Base-by-base conservation (phyloP, 2,888 invertebrate species). In the Pandemis corylana region DNA sequence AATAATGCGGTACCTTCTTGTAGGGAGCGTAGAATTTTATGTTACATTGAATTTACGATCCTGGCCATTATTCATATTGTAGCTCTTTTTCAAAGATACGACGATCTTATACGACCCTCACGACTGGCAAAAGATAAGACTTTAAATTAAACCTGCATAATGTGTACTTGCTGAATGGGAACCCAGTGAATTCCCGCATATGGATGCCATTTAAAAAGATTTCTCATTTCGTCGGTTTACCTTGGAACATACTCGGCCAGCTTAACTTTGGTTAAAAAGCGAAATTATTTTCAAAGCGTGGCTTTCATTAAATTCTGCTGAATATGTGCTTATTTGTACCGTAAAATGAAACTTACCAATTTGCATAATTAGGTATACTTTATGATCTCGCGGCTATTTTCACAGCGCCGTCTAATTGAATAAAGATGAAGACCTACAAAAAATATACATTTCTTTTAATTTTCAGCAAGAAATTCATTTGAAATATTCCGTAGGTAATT, bases 251-350 rank as follows among this genome's bases (percentile, higher is more conserved):
- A 49, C 53, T 64, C 42, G 36, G 53, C 44, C 20, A 49, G 46
- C 65, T 68, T 59, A 56, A 41, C 15, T 64, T 49, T 6, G 10
- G n/a, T 65, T 68, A 53, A 62, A 61, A 53, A 15, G 15, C 62
- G 61, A 42, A 42, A 53, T 28, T 44, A 36, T 59, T 64, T 68
- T 56, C n/a, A 68, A 9, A 66, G 44, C 36, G 36, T 9, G 62
- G 70, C 20, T 51, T 10, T 46, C 62, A 66, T 62, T 74, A 66
- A 65, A 70, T 66, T 70, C 28, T 44, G 36, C 61, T 61, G 61
- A 70, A 66, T 53, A 42, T 66, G 36, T 74, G 66, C 74, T 51
- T 71, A 75, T 71, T 71, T 71, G 63, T 67, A 41, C 64, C n/a
- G 63, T 70, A 36, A 13, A 74, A 64, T 41, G 41, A 49, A 75